phyloP scores from a whole-genome alignment of 2,113 vertebrate species.

The Salminus brasiliensis region DNA sequence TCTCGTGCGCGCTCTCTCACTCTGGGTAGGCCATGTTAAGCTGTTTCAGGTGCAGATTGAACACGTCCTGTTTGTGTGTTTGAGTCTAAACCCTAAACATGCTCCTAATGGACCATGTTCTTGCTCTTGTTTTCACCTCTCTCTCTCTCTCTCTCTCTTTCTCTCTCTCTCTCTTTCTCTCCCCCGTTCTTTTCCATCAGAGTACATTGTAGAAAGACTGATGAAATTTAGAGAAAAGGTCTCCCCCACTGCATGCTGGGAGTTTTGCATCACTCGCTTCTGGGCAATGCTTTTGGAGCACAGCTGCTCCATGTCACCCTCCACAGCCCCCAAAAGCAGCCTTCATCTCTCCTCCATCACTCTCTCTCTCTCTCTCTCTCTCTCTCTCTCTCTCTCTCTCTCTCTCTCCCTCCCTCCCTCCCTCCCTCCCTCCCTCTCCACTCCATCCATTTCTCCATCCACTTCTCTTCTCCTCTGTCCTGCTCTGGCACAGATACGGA shows the following conservation, averaged over 20 bases:
- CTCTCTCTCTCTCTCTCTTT: no score
- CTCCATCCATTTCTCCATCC: not conserved
- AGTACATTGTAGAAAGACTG: not conserved
- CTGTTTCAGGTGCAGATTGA: no score
- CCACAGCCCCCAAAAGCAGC: not conserved
- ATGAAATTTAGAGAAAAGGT: not conserved
- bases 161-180: not conserved
- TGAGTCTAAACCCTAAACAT: no score
- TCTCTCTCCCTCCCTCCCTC: not conserved
- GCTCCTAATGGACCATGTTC: no score
- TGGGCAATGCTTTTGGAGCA: not conserved
- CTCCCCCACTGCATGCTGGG: not conserved
- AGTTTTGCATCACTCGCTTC: not conserved
- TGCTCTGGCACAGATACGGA: slow-evolving; percentile 39
- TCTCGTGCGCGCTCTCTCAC: no score
- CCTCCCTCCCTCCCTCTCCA: not conserved
- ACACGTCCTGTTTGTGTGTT: no score
- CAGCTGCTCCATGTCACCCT: not conserved
- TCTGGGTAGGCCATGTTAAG: no score
- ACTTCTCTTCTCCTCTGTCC: slow-evolving; percentile 30
- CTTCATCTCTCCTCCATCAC: not conserved
- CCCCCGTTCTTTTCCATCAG: not conserved
- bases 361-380: not conserved
- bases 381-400: not conserved
- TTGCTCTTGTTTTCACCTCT: no score